Evolutionary conservation across 2,888 invertebrate genomes (phyloP).

Genomic region (Amblyjoppa fuscipennis): DNA sequence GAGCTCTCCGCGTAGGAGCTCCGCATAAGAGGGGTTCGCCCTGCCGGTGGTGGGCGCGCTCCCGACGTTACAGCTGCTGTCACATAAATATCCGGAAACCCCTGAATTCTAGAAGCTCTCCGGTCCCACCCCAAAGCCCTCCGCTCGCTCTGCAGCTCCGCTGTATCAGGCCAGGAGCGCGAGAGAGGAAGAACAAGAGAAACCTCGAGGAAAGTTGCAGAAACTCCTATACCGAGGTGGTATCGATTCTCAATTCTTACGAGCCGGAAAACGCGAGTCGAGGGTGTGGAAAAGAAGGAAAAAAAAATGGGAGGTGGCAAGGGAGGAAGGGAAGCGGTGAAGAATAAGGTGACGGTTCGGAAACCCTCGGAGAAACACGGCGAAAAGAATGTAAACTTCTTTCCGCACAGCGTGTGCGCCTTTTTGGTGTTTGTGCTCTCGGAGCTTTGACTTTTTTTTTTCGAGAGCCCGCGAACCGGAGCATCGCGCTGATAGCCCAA

Average conservation of each 20-base stretch:
- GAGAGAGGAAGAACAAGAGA: slow-evolving; percentile 31
- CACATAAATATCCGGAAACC: slow-evolving; percentile 84
- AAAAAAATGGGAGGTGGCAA: slow-evolving; percentile 16
- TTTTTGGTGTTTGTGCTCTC: not conserved
- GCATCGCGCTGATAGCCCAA: slow-evolving; percentile 10
- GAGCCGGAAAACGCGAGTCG: slow-evolving; percentile 60
- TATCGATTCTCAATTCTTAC: slow-evolving; percentile 83
- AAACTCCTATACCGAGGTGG: slow-evolving; percentile 73
- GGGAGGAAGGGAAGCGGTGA: slow-evolving; percentile 43
- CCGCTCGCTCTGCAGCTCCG: slow-evolving; percentile 33
- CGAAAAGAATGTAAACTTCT: slow-evolving; percentile 50
- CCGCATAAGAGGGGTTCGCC: slow-evolving; percentile 56
- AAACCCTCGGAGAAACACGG: not conserved
- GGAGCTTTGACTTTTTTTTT: slow-evolving; percentile 11
- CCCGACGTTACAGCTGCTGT: slow-evolving; percentile 81
- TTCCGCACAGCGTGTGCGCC: not conserved
- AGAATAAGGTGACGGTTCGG: slow-evolving; percentile 32
- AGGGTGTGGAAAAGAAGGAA: slow-evolving; percentile 56
- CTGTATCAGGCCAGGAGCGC: slow-evolving; percentile 21
- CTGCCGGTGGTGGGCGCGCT: slow-evolving; percentile 70
- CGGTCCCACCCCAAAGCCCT: slow-evolving; percentile 55
- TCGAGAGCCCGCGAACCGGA: not conserved
- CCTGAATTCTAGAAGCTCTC: slow-evolving; percentile 79
- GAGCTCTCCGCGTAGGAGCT: slow-evolving; percentile 4
- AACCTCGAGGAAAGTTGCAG: slow-evolving; percentile 79